phyloP scores from a whole-genome alignment of 2,113 vertebrate genomes.

The Cebidichthys violaceus region DNA sequence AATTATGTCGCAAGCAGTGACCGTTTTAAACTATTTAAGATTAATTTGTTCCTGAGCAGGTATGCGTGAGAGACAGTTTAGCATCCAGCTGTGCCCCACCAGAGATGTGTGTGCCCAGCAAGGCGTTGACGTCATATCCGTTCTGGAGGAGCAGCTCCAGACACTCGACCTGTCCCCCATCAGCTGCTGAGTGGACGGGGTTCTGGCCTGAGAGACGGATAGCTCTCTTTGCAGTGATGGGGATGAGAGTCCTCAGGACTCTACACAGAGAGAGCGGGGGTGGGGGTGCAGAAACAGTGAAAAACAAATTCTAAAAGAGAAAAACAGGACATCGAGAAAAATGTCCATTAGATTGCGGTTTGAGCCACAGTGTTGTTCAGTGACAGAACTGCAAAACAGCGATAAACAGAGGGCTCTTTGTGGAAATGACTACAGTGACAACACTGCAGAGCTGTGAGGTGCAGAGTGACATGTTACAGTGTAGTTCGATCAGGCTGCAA shows the following conservation, averaged over 20 bases:
- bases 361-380: constrained; percentile 52
- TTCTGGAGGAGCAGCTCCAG: constrained; percentile 87
- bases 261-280: constrained; percentile 57
- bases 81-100: constrained; percentile 42
- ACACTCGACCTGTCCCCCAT: constrained; percentile 88
- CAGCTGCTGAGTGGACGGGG: constrained; percentile 88
- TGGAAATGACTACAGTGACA: constrained; percentile 47
- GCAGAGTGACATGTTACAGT: constrained; percentile 19
- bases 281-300: constrained; percentile 9
- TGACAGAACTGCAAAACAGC: constrained; percentile 51
- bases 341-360: constrained; percentile 63
- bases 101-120: constrained; percentile 84
- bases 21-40: background rate
- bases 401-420: constrained; percentile 67
- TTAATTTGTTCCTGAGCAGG: background rate
- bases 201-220: constrained; percentile 85
- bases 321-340: constrained; percentile 51
- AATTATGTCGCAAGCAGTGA: background rate
- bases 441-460: constrained; percentile 55
- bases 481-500: constrained; percentile 21
- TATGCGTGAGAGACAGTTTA: background rate
- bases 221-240: constrained; percentile 85
- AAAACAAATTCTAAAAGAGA: constrained; percentile 44
- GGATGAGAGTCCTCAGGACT: constrained; percentile 87
- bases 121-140: constrained; percentile 85